These are phyloP conservation scores for Hydriomena furcata DNA, from an alignment of 2,888 invertebrate genomes.

Conservation along the genomic window DNA sequence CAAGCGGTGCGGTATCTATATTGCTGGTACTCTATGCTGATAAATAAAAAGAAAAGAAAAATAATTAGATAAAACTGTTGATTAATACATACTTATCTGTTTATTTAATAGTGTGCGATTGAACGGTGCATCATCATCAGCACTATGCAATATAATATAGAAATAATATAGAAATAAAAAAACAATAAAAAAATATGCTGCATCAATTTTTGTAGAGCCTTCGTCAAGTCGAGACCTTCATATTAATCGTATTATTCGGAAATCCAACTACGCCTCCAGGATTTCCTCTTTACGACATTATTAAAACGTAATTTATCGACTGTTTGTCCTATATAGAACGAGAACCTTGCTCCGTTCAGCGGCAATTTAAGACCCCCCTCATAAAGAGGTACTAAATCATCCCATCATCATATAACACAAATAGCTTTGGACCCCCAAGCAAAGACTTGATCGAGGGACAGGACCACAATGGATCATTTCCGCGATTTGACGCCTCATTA, in stretches of 20 bases:
- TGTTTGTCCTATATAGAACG: conserved; percentile 30
- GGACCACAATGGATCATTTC: conserved; percentile 72
- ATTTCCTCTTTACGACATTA: conserved; percentile 22
- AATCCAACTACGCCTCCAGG: conserved; percentile 15
- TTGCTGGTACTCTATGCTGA: conserved; percentile 7
- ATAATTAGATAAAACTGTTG: too few relatives aligned
- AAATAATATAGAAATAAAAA: too few relatives aligned
- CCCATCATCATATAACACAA: conserved; percentile 59
- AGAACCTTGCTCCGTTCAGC: conserved; percentile 34
- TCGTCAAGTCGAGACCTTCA: too few relatives aligned
- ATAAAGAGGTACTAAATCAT: conserved; percentile 63
- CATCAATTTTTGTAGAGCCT: too few relatives aligned
- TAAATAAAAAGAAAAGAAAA: conserved; percentile 46
- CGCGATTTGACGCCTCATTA: conserved; percentile 67
- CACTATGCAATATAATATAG: too few relatives aligned
- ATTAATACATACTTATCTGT: too few relatives aligned
- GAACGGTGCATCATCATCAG: too few relatives aligned
- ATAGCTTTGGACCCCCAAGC: conserved; percentile 62
- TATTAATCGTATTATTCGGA: too few relatives aligned
- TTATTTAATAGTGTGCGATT: too few relatives aligned
- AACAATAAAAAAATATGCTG: too few relatives aligned
- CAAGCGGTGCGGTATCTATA: too few relatives aligned
- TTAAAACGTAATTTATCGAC: conserved; percentile 30
- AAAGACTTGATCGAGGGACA: conserved; percentile 50
- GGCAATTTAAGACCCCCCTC: conserved; percentile 56